Evolutionary conservation across 2,797 vertebrate genomes (phyloP).

Genomic region (Halcyon smyrnensis): DNA sequence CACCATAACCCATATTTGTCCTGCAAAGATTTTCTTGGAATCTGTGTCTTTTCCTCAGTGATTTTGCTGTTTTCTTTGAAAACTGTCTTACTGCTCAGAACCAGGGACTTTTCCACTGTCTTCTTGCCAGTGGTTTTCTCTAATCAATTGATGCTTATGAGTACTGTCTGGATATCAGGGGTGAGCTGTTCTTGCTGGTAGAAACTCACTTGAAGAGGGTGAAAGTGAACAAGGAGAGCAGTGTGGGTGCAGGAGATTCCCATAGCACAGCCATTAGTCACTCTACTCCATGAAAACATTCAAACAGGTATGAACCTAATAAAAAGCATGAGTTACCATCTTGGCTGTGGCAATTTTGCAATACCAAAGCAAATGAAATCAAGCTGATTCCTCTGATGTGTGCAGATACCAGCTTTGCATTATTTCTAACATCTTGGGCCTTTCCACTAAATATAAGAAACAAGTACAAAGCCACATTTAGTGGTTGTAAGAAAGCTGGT

Average conservation of each 20-base stretch:
- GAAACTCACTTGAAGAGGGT: not conserved
- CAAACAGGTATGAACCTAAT: not conserved
- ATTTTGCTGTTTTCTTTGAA: not conserved
- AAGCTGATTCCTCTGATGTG: not conserved
- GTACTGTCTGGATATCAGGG: not conserved
- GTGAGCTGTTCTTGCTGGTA: not conserved
- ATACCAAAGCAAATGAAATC: not conserved
- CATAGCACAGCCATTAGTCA: not conserved
- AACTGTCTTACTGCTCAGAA: not conserved
- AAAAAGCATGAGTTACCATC: not conserved
- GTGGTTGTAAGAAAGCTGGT: not conserved
- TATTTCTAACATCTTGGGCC: not conserved
- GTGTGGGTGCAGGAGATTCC: not conserved
- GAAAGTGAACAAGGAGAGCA: not conserved
- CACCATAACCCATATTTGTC: not conserved
- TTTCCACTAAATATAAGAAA: not conserved
- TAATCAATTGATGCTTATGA: not conserved
- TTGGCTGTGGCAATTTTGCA: not conserved
- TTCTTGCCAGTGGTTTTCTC: not conserved
- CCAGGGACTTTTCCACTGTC: not conserved
- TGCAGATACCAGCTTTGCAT: not conserved
- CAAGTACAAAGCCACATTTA: not conserved
- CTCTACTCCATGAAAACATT: not conserved
- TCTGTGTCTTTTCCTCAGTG: not conserved
- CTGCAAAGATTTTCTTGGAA: not conserved